Conservation (phyloP, 2,797 vertebrate genomes). For the Sebastes glaucus region DNA sequence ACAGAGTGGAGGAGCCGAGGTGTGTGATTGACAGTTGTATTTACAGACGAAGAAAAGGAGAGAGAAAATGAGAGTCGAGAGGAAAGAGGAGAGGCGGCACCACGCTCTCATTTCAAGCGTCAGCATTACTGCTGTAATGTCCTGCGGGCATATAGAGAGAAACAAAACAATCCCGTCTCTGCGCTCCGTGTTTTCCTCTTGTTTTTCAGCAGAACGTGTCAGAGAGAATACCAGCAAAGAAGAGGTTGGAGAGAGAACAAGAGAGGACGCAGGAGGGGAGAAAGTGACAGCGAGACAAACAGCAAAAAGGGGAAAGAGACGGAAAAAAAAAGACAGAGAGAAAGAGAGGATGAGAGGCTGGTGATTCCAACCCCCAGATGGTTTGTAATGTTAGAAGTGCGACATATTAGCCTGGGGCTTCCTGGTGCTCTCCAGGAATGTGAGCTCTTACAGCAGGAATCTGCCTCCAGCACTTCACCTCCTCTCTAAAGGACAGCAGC, state of each 20-base stretch:
- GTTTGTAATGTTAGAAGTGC: conserved; percentile 71
- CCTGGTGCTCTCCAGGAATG: conserved; percentile 69
- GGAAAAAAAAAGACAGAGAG: neutral
- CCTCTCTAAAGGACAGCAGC: conserved; percentile 40
- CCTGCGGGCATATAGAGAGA: conserved; percentile 28
- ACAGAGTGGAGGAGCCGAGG: neutral
- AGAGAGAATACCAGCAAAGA: conserved; percentile 1
- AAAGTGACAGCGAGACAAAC: conserved; percentile 32
- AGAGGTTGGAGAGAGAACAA: neutral
- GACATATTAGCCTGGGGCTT: conserved; percentile 64
- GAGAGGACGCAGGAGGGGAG: neutral
- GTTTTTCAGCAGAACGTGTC: conserved; percentile 20
- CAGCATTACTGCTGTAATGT: conserved; percentile 37
- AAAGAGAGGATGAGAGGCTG: conserved; percentile 47
- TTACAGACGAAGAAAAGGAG: neutral
- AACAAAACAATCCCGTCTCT: conserved; percentile 20
- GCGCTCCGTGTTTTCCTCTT: neutral
- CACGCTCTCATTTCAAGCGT: conserved; percentile 20
- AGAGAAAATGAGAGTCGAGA: conserved; percentile 6
- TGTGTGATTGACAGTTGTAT: conserved; percentile 31
- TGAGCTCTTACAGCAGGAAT: conserved; percentile 61
- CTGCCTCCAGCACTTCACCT: conserved; percentile 65
- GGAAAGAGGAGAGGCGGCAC: conserved; percentile 3
- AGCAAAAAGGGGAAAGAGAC: neutral
- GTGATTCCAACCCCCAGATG: conserved; percentile 58